These are phyloP conservation scores for Lepilemur ruficaudatus DNA, from an alignment of 2,797 vertebrate species.

Conservation along the genomic window DNA sequence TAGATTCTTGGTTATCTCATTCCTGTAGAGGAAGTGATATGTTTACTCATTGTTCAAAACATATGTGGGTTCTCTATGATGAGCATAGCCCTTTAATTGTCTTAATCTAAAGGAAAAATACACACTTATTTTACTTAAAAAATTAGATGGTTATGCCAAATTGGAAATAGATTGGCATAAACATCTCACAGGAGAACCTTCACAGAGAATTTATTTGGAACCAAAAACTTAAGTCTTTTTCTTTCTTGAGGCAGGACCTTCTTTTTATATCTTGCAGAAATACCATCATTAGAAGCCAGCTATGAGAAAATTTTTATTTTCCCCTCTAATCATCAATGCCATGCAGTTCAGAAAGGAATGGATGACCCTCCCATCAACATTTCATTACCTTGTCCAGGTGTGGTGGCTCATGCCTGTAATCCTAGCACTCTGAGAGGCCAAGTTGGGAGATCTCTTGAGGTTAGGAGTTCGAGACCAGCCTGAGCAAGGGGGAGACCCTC, in stretches of 20 bases:
- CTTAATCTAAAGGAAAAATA: neutral
- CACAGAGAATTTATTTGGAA: neutral
- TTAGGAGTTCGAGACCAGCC: no score
- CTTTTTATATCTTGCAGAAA: neutral
- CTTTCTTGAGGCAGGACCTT: neutral
- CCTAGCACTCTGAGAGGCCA: no score
- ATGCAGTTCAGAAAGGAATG: neutral
- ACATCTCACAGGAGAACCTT: neutral
- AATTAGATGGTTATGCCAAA: neutral
- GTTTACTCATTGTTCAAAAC: neutral
- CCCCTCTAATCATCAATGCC: neutral
- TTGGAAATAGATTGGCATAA: neutral
- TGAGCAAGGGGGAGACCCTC: no score
- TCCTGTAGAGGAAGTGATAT: neutral
- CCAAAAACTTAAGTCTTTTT: neutral
- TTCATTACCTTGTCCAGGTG: no score
- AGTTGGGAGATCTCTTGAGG: no score
- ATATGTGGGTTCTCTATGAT: neutral
- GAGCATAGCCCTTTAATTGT: neutral
- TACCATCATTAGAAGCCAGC: neutral
- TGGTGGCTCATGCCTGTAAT: no score
- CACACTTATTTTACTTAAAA: neutral
- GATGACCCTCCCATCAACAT: neutral
- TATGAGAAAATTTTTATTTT: neutral
- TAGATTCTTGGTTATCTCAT: neutral